Evolutionary conservation across 2,113 vertebrate genomes (phyloP), one percentile per base, ranked within the genome.

Genomic region (Plectropomus leopardus): DNA sequence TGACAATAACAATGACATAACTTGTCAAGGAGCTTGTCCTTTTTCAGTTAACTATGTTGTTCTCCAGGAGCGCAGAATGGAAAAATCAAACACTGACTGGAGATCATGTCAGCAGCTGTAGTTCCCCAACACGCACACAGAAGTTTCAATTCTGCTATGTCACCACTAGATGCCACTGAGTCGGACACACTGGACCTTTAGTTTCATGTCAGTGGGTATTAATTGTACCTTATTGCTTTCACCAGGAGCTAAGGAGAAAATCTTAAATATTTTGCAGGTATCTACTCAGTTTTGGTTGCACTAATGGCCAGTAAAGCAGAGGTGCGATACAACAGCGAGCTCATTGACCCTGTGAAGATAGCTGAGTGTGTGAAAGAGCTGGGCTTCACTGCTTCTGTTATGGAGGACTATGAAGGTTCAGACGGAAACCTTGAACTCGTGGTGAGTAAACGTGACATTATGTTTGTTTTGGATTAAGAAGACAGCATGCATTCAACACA

Each of bases 271-370:
- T 79, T 16, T 68, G 54, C 61, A 99, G 98, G 98, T 58, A 96
- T 99, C 83, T 94, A 95, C 85, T 98, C 97, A 0, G 96, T 99
- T 26, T 94, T 99, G 57, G 98, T 99, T 13, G 97, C 98, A 23
- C 93, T 99, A 1, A 99, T 99, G 98, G 97, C 98, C n/a, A 97
- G 98, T 47, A 99, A 99, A 89, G 98, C 98, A 34, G 98, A 99
- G 88, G 97, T 99, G 77, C 96, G 97, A 42, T 99, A 97, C 58
- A 96, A 97, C 68, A 92, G 97, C 51, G 92, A 94, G 24, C 32
- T 96, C 73, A 94, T 94, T 2, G 96, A 98, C 77, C 97, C 98
- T 0, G 76, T 85, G 45, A 91, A 91, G 19, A 95, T 99, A 44
- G 96, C 96, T 0, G 97, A 99, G 73, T 96, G 95, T 69, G 97